Percentiles rank a stretch among this genome's conserved stretches.
Conservation (phyloP, 2,797 vertebrate genomes). For the Anomalospiza imberbis region DNA sequence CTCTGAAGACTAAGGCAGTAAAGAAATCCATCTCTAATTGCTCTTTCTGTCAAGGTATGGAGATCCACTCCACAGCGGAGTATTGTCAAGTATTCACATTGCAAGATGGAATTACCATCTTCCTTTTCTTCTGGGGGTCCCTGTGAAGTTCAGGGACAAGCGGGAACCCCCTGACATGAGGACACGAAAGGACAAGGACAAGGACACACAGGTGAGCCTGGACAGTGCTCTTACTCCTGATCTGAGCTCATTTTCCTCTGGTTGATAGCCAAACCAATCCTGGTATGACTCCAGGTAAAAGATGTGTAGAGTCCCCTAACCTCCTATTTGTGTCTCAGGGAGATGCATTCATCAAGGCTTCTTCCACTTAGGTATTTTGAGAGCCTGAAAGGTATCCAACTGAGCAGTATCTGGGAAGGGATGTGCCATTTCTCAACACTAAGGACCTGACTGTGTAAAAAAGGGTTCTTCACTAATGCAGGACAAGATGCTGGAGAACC, state of each 20-base stretch:
- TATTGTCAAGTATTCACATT: neutral
- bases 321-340: neutral
- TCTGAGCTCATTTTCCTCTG: neutral
- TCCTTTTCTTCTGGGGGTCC: neutral
- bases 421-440: neutral
- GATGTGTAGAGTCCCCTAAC: neutral
- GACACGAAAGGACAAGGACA: neutral
- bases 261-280: neutral
- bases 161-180: neutral
- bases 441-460: neutral
- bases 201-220: neutral
- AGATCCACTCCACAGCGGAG: neutral
- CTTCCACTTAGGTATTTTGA: neutral
- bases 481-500: neutral
- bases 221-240: neutral
- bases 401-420: neutral
- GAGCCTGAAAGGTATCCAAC: neutral
- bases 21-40: neutral
- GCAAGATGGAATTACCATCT: neutral
- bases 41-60: neutral
- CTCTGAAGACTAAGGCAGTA: neutral
- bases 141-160: neutral
- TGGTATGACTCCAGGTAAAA: neutral
- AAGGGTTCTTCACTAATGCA: neutral
- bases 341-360: neutral